Percentiles rank a stretch among this genome's conserved stretches.
Conservation (phyloP, 2,888 invertebrate species). For the Ptycholaimellus sp. region DNA sequence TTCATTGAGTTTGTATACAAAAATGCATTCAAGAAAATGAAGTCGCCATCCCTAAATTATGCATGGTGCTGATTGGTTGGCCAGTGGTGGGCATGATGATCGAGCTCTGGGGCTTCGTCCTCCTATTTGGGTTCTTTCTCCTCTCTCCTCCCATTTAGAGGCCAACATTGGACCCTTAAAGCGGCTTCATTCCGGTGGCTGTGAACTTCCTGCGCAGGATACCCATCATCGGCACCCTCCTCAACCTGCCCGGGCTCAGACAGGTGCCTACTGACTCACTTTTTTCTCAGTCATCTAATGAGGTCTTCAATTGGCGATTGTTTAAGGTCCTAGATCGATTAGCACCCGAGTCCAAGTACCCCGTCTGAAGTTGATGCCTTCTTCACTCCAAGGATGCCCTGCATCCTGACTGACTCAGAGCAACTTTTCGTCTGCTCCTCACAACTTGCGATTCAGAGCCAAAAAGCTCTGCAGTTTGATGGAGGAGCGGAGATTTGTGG, state of each 20-base stretch:
- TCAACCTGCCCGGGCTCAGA: conserved; percentile 67
- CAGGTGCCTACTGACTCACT: conserved; percentile 34
- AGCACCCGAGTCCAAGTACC: conserved; percentile 22
- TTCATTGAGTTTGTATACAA: no score
- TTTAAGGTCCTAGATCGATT: conserved; percentile 20
- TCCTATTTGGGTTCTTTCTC: conserved; percentile 35
- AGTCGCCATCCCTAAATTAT: no score
- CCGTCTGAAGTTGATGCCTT: conserved; percentile 17
- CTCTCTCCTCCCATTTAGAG: neutral
- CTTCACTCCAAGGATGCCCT: no score
- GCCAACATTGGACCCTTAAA: conserved; percentile 30
- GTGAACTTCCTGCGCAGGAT: conserved; percentile 78
- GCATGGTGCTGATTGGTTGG: conserved; percentile 74
- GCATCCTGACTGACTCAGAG: no score
- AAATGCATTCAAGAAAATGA: no score
- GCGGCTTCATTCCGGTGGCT: conserved; percentile 87
- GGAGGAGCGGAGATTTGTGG: no score
- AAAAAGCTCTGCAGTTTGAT: no score
- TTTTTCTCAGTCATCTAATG: conserved; percentile 1
- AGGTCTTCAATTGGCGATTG: no score
- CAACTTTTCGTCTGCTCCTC: no score
- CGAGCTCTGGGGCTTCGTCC: conserved; percentile 80
- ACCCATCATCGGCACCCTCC: conserved; percentile 61
- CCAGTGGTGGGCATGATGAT: conserved; percentile 84
- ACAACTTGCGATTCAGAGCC: no score